Percentiles rank a stretch among this genome's conserved stretches.
Evolutionary conservation across 1,140 invertebrate species (phyloP).

Genomic region (Drosophila sproati): DNA sequence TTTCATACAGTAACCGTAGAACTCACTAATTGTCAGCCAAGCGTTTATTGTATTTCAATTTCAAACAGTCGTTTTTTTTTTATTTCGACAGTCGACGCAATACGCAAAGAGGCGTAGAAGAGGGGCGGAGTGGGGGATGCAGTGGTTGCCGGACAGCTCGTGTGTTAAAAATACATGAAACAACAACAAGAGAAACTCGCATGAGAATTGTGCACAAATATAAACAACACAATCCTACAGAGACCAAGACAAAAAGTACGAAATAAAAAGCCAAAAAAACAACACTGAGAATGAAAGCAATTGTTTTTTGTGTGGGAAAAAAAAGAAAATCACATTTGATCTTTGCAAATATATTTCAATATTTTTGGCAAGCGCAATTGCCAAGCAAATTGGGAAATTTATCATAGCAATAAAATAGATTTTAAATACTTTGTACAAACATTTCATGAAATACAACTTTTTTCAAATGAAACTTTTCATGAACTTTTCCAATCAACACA

Average conservation of each 20-base stretch:
- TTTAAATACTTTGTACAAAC: not conserved
- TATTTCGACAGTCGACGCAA: slow-evolving; percentile 17
- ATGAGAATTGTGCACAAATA: slow-evolving; percentile 58
- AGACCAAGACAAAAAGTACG: not conserved
- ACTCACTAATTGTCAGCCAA: slow-evolving; percentile 74
- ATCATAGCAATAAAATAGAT: not conserved
- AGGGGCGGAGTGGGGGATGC: not conserved
- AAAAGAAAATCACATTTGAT: not conserved
- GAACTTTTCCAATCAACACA: not conserved
- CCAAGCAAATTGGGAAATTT: slow-evolving; percentile 6
- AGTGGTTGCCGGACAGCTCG: slow-evolving; percentile 31
- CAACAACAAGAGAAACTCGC: slow-evolving; percentile 34
- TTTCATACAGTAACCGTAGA: slow-evolving; percentile 45
- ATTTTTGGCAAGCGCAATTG: not conserved
- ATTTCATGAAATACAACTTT: not conserved
- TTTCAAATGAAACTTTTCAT: not conserved
- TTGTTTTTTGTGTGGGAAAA: slow-evolving; percentile 27
- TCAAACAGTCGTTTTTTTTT: slow-evolving; percentile 10
- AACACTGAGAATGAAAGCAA: slow-evolving; percentile 34
- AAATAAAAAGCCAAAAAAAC: not conserved
- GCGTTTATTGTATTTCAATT: slow-evolving; percentile 70
- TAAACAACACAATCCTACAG: slow-evolving; percentile 41
- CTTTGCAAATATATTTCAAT: slow-evolving; percentile 7
- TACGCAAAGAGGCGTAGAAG: slow-evolving; percentile 2
- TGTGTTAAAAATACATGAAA: slow-evolving; percentile 71